These are phyloP conservation scores for Nemotelus pantherinus DNA, from an alignment of 2,888 invertebrate species.

Conservation along the genomic window DNA sequence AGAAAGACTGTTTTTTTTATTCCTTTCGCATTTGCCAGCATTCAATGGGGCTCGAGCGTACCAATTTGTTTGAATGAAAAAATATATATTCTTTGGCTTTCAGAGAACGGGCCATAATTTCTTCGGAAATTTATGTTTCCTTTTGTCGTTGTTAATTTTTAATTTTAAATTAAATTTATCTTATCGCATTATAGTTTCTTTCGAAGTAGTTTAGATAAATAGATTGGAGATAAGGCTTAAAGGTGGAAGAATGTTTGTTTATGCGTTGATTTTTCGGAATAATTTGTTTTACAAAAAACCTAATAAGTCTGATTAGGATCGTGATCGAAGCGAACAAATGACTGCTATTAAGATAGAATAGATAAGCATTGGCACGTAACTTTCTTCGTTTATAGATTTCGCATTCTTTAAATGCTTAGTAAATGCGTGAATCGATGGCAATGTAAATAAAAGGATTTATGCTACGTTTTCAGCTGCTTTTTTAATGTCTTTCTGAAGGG, in stretches of 20 bases:
- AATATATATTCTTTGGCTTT: no score
- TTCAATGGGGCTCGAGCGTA: background rate
- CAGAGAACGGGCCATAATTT: background rate
- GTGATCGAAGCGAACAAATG: slow-evolving; percentile 7
- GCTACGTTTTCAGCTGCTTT: no score
- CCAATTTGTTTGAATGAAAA: no score
- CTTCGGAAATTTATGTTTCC: slow-evolving; percentile 33
- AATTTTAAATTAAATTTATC: slow-evolving; percentile 26
- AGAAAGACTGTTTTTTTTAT: background rate
- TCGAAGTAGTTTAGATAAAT: slow-evolving; percentile 23
- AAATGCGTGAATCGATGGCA: no score
- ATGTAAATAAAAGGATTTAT: no score
- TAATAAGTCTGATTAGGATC: background rate
- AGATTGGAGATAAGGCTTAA: background rate
- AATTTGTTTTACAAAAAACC: background rate
- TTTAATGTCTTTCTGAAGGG: no score
- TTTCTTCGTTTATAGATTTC: no score
- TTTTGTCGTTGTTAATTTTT: slow-evolving; percentile 36
- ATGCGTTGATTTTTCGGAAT: background rate
- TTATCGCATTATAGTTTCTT: slow-evolving; percentile 33
- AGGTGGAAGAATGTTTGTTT: background rate
- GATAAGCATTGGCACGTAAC: no score
- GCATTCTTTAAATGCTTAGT: no score
- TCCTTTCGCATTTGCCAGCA: slow-evolving; percentile 19
- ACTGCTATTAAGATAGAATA: background rate